Evolutionary conservation across 2,113 vertebrate genomes (phyloP).

Genomic region (Odocoileus hemionus): DNA sequence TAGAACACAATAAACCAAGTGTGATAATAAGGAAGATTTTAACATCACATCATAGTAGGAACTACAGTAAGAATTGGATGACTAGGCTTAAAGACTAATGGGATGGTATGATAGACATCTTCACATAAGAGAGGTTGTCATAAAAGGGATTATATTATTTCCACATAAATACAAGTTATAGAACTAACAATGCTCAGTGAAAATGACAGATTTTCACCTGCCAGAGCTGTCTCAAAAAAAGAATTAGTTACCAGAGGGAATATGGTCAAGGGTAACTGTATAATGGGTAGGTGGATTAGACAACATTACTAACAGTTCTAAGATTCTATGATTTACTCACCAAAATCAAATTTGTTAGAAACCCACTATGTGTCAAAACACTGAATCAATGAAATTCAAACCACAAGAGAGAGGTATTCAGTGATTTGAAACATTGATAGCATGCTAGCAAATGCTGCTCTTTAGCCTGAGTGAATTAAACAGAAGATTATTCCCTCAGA

Average conservation of each 20-base stretch:
- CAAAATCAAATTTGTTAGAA: neutral
- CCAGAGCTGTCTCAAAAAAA: neutral
- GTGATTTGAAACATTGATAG: neutral
- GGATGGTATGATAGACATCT: neutral
- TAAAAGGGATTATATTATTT: neutral
- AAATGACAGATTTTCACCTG: neutral
- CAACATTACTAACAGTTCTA: neutral
- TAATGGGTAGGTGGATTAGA: neutral
- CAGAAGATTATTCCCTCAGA: neutral
- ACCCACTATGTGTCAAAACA: neutral
- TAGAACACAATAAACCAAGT: neutral
- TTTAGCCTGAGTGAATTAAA: neutral
- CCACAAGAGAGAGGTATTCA: neutral
- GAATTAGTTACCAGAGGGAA: neutral
- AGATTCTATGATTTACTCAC: neutral
- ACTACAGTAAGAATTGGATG: neutral
- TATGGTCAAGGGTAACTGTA: neutral
- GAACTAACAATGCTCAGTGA: neutral
- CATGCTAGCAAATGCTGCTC: neutral
- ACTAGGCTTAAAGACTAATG: neutral
- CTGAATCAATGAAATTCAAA: neutral
- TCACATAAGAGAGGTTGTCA: neutral
- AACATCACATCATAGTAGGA: neutral
- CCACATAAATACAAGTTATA: neutral
- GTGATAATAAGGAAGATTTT: neutral